Evolutionary conservation across 2,797 vertebrate species (phyloP).

Genomic region (Cichlasoma orientale): DNA sequence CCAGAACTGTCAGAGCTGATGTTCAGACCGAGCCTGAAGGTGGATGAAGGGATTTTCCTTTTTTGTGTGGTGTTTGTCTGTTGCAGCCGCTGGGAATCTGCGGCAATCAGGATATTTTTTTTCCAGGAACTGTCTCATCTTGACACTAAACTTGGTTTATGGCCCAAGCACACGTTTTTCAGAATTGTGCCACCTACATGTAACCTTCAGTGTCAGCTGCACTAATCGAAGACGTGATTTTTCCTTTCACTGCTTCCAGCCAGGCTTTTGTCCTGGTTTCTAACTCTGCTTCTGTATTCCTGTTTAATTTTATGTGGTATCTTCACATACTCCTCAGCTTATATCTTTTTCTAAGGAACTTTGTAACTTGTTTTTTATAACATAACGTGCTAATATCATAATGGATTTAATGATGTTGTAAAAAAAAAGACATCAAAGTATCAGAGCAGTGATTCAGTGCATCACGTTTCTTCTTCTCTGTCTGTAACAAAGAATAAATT

Average conservation of each 20-base stretch:
- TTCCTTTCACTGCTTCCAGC: accelerated
- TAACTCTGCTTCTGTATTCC: background rate
- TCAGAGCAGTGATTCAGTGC: background rate
- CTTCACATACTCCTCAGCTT: background rate
- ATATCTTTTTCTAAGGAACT: background rate
- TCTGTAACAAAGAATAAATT: background rate
- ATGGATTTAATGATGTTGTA: background rate
- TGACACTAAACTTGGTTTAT: background rate
- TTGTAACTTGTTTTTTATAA: background rate
- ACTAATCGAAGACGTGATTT: accelerated
- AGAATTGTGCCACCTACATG: background rate
- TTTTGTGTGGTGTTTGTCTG: accelerated
- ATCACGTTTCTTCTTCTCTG: background rate
- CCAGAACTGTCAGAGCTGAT: no score
- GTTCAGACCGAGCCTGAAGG: background rate
- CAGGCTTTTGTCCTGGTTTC: background rate
- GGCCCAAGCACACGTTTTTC: background rate
- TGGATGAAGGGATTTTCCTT: background rate
- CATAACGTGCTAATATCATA: background rate
- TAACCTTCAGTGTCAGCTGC: background rate
- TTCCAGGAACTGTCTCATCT: background rate
- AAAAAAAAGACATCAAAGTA: background rate
- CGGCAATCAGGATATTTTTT: background rate
- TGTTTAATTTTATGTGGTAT: background rate
- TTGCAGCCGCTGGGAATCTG: background rate